Percentiles rank a stretch among this genome's conserved stretches.
Conservation (phyloP, 2,888 invertebrate genomes). For the Spatulosminthurus flaviceps region DNA sequence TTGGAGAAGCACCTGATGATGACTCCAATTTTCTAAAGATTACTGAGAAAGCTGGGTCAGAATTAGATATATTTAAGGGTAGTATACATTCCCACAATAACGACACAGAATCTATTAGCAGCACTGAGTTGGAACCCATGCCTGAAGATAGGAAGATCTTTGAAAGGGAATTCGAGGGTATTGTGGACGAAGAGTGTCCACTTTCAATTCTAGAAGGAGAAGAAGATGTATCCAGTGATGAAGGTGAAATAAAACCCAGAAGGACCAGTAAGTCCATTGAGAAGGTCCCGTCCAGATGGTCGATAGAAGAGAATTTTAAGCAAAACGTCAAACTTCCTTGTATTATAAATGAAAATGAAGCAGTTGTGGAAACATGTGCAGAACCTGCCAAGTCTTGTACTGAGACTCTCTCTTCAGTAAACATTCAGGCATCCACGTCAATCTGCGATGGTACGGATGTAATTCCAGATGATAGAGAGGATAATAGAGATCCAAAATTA, state of each 20-base stretch:
- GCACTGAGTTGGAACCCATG: slow-evolving; percentile 9
- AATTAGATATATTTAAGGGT: neutral
- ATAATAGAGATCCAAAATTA: too few relatives aligned
- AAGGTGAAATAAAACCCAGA: neutral
- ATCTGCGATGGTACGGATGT: neutral
- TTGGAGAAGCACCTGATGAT: neutral
- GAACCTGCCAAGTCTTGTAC: too few relatives aligned
- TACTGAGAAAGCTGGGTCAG: neutral
- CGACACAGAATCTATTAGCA: slow-evolving; percentile 26
- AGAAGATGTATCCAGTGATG: neutral
- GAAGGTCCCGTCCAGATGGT: neutral
- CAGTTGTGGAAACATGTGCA: too few relatives aligned
- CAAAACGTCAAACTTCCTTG: too few relatives aligned
- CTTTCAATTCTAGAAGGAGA: slow-evolving; percentile 6
- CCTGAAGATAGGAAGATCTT: neutral
- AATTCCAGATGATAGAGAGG: neutral
- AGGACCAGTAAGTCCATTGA: neutral
- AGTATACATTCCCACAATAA: neutral
- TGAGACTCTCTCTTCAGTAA: too few relatives aligned
- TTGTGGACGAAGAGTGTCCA: slow-evolving; percentile 7
- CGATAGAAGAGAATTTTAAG: neutral
- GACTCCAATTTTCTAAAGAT: neutral
- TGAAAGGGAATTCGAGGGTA: neutral
- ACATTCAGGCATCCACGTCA: too few relatives aligned
- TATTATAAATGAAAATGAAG: too few relatives aligned